Percentiles rank a stretch among this genome's conserved stretches.
Conservation (phyloP, 2,113 vertebrate genomes). For the Planiliza haematocheilus region DNA sequence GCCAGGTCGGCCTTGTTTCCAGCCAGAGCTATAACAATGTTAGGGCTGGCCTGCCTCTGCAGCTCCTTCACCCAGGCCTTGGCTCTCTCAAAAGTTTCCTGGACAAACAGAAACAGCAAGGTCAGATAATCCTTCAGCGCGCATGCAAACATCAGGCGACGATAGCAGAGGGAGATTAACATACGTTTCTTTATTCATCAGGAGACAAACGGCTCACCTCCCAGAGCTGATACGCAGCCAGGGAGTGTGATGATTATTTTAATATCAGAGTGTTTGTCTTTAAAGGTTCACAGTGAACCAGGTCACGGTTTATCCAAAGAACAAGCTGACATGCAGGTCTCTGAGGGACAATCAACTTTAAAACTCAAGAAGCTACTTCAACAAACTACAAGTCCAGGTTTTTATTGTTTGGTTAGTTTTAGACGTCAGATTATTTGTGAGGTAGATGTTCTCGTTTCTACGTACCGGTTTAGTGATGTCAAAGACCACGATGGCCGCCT, state of each 20-base stretch:
- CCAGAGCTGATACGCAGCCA: background rate
- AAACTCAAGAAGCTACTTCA: too few relatives aligned
- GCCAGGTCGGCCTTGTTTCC: constrained; percentile 88
- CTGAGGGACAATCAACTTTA: too few relatives aligned
- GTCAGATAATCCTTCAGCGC: background rate
- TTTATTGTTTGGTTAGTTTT: too few relatives aligned
- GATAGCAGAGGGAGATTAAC: background rate
- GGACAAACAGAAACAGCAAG: constrained; percentile 17
- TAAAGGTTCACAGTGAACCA: too few relatives aligned
- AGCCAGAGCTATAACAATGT: constrained; percentile 88
- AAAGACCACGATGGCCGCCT: constrained; percentile 88
- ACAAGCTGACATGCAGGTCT: too few relatives aligned
- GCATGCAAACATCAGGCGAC: background rate
- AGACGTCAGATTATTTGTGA: too few relatives aligned
- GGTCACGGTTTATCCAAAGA: too few relatives aligned
- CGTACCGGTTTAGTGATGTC: constrained; percentile 88
- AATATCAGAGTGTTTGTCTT: too few relatives aligned
- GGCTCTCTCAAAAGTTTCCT: constrained; percentile 88
- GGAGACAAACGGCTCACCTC: too few relatives aligned
- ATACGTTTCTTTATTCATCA: background rate
- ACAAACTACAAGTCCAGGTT: too few relatives aligned
- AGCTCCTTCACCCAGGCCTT: constrained; percentile 90
- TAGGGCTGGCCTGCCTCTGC: constrained; percentile 88
- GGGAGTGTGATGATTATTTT: too few relatives aligned
- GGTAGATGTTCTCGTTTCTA: background rate